Evolutionary conservation across 2,888 invertebrate genomes (phyloP), one percentile per base, ranked within the genome.

Genomic region (Azorinus chamasolen): DNA sequence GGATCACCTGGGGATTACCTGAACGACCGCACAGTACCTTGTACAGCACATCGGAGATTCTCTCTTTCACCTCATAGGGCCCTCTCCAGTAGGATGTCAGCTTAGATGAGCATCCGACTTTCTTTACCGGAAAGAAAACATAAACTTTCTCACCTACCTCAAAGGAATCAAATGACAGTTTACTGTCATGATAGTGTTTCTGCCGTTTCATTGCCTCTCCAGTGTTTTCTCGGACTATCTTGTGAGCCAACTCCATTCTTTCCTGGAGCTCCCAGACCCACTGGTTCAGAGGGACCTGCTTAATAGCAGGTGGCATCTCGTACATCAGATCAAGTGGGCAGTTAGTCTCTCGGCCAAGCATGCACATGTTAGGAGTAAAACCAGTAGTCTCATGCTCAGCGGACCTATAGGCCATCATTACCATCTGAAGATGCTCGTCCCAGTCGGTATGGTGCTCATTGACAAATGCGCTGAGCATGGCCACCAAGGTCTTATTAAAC

Each of bases 231-330:
- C 73, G n/a, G 10, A 68, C 66, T 32, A 66, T 24, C 4, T 12
- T 4, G 22, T 73, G 73, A 3, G 73, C 62, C 1, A 18, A 12
- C 18, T 73, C 73, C 18, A 73, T 20, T 12, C 32, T 24, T 43
- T 73, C 73, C 14, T 61, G 55, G 4, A 73, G 27, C 25, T 66
- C 61, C 73, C 73, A 73, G 2, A 62, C 73, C 73, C 66, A 66
- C 25, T 55, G 41, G 27, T 50, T 73, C 1, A 14, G 16, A 10
- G 73, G 73, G 5, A 53, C 55, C 1, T 37, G 18, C 24, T 61
- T 68, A 5, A 59, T 25, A 1, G 43, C 2, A 18, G 55, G 27
- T 6, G 66, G 73, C 48, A 58, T 53, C 14, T 48, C 63, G 45
- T 57, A 64, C 27, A 50, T 24, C 14, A 71, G 16, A 25, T 71